Base-by-base conservation (phyloP, 1,140 invertebrate genomes). In the Heliconius eleuchia region DNA sequence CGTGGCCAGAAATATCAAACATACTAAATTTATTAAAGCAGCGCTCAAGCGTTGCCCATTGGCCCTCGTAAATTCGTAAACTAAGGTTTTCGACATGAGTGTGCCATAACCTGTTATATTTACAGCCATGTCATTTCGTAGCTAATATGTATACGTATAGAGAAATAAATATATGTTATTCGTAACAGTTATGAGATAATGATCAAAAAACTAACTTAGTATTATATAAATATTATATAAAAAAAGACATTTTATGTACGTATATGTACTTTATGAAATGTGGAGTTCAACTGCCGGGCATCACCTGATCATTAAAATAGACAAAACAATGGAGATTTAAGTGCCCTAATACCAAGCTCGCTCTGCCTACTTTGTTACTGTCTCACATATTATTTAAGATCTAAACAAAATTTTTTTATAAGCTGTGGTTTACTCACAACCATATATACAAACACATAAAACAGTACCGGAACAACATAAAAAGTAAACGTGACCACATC, bases 391-490 rank as follows among this genome's bases (percentile, higher is more conserved):
- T 57, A 57, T 57, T 57, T 57, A 27, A 66, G 11, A 66, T 66
- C 3, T 30, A 13, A 66, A 30, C 27, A 27, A 16, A 66, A 39
- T 30, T 39, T 30, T 39, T 19, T 46, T 50, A 18, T 42, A 23
- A 11, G 74, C 16, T 76, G 27, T 75, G 73, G n/a, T 42, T 3
- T 16, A 57, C 9, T 30, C 8, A 66, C 23, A 66, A 66, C 30
- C 60, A 66, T 66, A 66, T 13, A 30, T 16, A 66, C 11, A 66
- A 9, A 66, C 11, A 66, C 23, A 66, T 11, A 75, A 34, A n/a
- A 73, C 27, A 50, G 73, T 16, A 84, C 81, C 82, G 85, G 82
- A 87, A 86, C 74, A 83, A 83, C 83, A 81, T 87, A 86, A 87
- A 86, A 87, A 87, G 75, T 57, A 75, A 83, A 87, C 85, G 86